Percentiles rank a stretch among this genome's conserved stretches.
phyloP scores from a whole-genome alignment of 2,113 vertebrate genomes.

The western clawed frog (Xenopus tropicalis) region UCB_Xtro_10.0 CM004449.2:89169001-89169500 shows the following conservation, averaged over 20 bases:
- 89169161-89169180: background rate
- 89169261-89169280: slow-evolving; percentile 26
- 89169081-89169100: too few species aligned
- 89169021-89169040: too few species aligned
- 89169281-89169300: slow-evolving; percentile 7
- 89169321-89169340: slow-evolving; percentile 24
- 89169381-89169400: slow-evolving; percentile 23
- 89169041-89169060: too few species aligned
- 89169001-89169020: too few species aligned
- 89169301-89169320: slow-evolving; percentile 15
- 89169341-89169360: background rate
- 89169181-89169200: slow-evolving; percentile 4
- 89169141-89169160: background rate
- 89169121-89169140: background rate
- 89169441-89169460: background rate
- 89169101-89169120: too few species aligned
- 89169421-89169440: background rate
- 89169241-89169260: slow-evolving; percentile 30
- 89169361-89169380: slow-evolving; percentile 14
- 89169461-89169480: background rate
- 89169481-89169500: too few species aligned
- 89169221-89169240: slow-evolving; percentile 11
- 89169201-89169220: slow-evolving; percentile 30
- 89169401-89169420: slow-evolving; percentile 22
- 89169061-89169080: too few species aligned